Percentiles rank a stretch among this genome's conserved stretches.
These are phyloP conservation scores for Amblyjoppa fuscipennis DNA, from an alignment of 2,888 invertebrate genomes.

Conservation along the genomic window DNA sequence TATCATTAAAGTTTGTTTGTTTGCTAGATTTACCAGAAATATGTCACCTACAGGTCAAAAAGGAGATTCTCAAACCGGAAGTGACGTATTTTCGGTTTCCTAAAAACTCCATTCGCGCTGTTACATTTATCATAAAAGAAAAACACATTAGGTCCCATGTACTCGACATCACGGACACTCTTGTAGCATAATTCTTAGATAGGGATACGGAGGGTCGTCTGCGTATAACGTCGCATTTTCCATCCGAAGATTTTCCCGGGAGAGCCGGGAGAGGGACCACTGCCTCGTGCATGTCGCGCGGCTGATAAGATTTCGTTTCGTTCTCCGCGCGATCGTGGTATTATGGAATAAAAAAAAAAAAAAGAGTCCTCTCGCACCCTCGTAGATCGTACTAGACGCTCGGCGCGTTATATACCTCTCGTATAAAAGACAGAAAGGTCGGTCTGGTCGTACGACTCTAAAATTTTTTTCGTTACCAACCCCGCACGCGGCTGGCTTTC, in stretches of 20 bases:
- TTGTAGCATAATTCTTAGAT: too few relatives aligned
- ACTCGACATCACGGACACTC: too few relatives aligned
- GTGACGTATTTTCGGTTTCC: too few relatives aligned
- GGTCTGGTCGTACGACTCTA: constrained; percentile 25
- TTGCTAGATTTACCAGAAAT: too few relatives aligned
- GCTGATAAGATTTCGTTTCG: constrained; percentile 47
- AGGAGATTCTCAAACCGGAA: too few relatives aligned
- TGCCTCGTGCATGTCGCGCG: background rate
- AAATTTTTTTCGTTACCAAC: constrained; percentile 38
- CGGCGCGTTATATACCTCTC: background rate
- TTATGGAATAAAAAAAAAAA: background rate
- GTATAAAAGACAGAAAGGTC: constrained; percentile 7
- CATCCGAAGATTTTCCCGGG: constrained; percentile 40
- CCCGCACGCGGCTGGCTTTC: background rate
- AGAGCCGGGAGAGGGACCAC: background rate
- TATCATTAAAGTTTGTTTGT: too few relatives aligned
- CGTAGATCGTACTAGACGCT: background rate
- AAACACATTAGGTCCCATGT: too few relatives aligned
- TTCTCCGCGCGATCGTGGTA: constrained; percentile 7
- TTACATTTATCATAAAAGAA: too few relatives aligned
- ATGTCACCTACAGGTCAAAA: too few relatives aligned
- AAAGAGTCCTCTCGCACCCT: background rate
- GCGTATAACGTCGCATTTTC: background rate
- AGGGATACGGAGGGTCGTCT: too few relatives aligned
- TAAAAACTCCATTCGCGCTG: too few relatives aligned